These are phyloP conservation scores for Miichthys miiuy DNA, from an alignment of 2,797 vertebrate species.

Conservation along the genomic window DNA sequence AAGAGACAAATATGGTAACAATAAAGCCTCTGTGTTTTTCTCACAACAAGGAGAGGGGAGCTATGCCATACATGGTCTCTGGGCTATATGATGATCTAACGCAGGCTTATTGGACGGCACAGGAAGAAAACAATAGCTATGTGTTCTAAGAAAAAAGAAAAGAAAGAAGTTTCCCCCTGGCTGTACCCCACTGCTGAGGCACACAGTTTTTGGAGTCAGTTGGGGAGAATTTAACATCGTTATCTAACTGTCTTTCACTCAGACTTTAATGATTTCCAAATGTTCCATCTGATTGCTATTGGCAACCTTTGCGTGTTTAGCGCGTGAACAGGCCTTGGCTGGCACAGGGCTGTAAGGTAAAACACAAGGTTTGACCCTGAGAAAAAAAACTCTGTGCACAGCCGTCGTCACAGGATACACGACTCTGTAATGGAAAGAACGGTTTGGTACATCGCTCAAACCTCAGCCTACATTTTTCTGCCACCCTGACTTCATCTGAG, in stretches of 20 bases:
- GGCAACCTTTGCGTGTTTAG: constrained; percentile 61
- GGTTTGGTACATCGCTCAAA: constrained; percentile 47
- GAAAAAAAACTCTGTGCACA: constrained; percentile 21
- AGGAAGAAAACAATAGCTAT: constrained; percentile 71
- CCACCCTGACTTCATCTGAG: constrained; percentile 12
- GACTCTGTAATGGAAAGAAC: constrained; percentile 45
- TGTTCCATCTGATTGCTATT: constrained; percentile 77
- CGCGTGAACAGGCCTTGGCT: constrained; percentile 46
- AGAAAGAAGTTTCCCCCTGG: constrained; percentile 11
- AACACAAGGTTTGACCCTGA: constrained; percentile 47
- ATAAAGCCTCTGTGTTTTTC: constrained; percentile 62
- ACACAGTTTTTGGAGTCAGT: constrained; percentile 58
- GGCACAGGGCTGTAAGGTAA: constrained; percentile 56
- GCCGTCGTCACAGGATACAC: constrained; percentile 19
- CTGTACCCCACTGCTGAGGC: constrained; percentile 63
- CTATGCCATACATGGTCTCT: constrained; percentile 56
- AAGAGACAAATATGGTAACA: constrained; percentile 63
- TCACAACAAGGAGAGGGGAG: constrained; percentile 46
- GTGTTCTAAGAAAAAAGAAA: constrained; percentile 49
- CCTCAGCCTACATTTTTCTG: constrained; percentile 5
- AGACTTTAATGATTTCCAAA: constrained; percentile 81
- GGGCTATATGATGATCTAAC: constrained; percentile 52
- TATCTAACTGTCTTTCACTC: constrained; percentile 70
- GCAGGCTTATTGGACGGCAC: constrained; percentile 42
- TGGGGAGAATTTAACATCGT: constrained; percentile 63